Conservation (phyloP, 2,113 vertebrate species). For the Cyanoderma ruficeps region DNA sequence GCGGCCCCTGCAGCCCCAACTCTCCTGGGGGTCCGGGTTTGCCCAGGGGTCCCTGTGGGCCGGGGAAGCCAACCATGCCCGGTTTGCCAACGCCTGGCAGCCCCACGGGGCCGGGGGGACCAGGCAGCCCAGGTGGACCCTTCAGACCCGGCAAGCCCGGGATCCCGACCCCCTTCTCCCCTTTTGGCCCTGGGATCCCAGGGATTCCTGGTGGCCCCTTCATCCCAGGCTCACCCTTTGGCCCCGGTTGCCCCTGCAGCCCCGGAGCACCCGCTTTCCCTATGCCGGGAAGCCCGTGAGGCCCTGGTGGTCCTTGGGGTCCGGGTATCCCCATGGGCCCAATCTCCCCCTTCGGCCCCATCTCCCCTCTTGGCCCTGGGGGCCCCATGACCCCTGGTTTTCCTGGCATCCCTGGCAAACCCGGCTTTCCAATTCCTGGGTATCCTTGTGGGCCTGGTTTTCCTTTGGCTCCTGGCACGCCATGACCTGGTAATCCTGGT, state of each 20-base stretch:
- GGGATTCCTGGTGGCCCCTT: conserved; percentile 90
- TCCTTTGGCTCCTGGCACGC: conserved; percentile 84
- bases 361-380: conserved; percentile 86
- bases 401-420: conserved; percentile 89
- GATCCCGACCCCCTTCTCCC: conserved; percentile 89
- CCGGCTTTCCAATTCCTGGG: conserved; percentile 90
- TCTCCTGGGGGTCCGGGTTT: conserved; percentile 87
- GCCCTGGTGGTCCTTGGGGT: conserved; percentile 85
- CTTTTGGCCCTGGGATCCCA: conserved; percentile 91
- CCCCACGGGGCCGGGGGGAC: conserved; percentile 86
- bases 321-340: conserved; percentile 88
- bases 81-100: conserved; percentile 90
- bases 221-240: conserved; percentile 89
- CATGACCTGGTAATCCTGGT: conserved; percentile 84
- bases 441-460: conserved; percentile 86
- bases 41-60: conserved; percentile 85
- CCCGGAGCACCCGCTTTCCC: conserved; percentile 90
- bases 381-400: conserved; percentile 88
- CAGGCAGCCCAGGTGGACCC: conserved; percentile 85
- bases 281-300: conserved; percentile 88
- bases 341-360: conserved; percentile 84
- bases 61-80: conserved; percentile 88
- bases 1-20: conserved; percentile 80
- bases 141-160: conserved; percentile 90
- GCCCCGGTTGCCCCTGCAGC: conserved; percentile 87